Evolutionary conservation across 2,113 vertebrate genomes (phyloP).

Genomic region (Semnopithecus entellus): DNA sequence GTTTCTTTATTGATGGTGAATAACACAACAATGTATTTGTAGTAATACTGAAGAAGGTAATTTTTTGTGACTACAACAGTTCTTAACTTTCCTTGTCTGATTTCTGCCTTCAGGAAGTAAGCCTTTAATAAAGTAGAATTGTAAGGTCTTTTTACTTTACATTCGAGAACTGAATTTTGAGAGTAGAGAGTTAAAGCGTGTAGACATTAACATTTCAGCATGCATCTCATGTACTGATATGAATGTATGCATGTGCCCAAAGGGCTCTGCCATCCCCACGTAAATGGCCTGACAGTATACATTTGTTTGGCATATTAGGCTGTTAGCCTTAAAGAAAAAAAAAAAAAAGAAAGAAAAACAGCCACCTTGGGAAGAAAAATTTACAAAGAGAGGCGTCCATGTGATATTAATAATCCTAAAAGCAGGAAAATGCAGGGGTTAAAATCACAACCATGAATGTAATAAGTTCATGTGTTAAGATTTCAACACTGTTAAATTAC

Average conservation of each 20-base stretch:
- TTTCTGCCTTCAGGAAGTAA: not conserved
- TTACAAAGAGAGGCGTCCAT: not conserved
- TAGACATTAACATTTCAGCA: not conserved
- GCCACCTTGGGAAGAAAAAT: not conserved
- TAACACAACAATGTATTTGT: not conserved
- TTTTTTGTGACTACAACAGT: not conserved
- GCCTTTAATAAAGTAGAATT: not conserved
- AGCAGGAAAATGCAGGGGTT: not conserved
- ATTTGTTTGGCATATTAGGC: not conserved
- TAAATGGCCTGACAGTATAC: not conserved
- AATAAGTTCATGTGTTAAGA: not conserved
- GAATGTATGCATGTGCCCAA: not conserved
- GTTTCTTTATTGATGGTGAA: not conserved
- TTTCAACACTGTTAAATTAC: not conserved
- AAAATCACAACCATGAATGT: slow-evolving; percentile 25
- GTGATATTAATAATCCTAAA: not conserved
- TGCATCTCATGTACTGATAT: not conserved
- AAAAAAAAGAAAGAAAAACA: not conserved
- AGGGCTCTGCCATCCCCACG: not conserved
- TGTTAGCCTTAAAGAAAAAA: not conserved
- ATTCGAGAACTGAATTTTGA: not conserved
- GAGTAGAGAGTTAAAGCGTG: not conserved
- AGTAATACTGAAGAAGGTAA: not conserved
- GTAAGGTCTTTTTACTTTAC: slow-evolving; percentile 1
- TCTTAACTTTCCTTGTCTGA: not conserved